Percentiles rank a stretch among this genome's conserved stretches.
phyloP scores from a whole-genome alignment of 2,797 vertebrate genomes.

The Clamator glandarius region DNA sequence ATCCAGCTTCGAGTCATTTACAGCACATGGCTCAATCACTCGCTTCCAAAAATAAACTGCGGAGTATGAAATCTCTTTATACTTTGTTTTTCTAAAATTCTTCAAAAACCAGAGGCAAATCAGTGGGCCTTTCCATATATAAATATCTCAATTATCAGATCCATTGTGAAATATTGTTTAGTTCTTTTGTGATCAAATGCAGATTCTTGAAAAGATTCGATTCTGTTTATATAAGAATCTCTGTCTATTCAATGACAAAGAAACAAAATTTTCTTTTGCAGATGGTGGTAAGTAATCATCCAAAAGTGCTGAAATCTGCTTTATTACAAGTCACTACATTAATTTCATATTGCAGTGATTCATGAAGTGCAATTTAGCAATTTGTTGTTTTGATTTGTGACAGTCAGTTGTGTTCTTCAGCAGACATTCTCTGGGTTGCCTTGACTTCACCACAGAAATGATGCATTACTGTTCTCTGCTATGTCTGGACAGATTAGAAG shows the following conservation, averaged over 20 bases:
- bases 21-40: background rate
- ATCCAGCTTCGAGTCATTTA: background rate
- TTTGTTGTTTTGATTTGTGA: slow-evolving; percentile 20
- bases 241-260: background rate
- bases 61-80: background rate
- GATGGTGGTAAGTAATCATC: background rate
- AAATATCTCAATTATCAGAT: background rate
- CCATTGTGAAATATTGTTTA: background rate
- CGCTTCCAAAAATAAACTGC: background rate
- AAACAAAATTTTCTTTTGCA: background rate
- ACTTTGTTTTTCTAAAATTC: background rate
- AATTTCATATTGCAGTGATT: background rate
- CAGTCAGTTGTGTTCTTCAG: background rate
- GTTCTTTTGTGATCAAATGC: background rate
- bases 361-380: background rate
- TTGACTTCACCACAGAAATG: background rate
- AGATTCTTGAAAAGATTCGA: background rate
- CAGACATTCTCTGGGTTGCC: background rate
- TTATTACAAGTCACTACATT: background rate
- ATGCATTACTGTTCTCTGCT: background rate
- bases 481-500: background rate
- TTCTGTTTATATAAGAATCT: background rate
- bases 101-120: slow-evolving; percentile 19
- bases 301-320: background rate
- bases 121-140: background rate